Evolutionary conservation across 1,140 invertebrate species (phyloP).

Genomic region (Hylaeus anthracinus): DNA sequence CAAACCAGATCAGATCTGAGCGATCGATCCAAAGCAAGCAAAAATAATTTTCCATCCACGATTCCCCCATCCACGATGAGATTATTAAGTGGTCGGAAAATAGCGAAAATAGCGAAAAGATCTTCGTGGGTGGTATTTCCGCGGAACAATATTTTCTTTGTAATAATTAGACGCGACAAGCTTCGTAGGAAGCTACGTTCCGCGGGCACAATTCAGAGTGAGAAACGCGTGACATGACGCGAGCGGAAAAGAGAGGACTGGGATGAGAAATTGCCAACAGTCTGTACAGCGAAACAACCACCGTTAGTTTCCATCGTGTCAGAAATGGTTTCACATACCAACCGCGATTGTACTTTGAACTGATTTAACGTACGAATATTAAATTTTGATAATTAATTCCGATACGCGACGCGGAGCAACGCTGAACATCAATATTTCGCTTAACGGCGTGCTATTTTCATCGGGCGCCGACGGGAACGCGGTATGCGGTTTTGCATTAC

Average conservation of each 20-base stretch:
- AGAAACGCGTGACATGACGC: conserved; percentile 35
- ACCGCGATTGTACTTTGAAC: not conserved
- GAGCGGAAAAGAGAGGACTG: conserved; percentile 8
- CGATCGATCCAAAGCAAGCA: no score
- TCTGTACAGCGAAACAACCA: conserved; percentile 24
- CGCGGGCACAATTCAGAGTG: conserved; percentile 16
- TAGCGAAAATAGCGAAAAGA: no score
- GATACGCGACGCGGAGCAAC: not conserved
- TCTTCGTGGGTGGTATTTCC: not conserved
- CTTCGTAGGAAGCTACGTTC: conserved; percentile 14
- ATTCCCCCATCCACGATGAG: no score
- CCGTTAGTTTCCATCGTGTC: conserved; percentile 24
- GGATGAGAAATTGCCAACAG: conserved; percentile 45
- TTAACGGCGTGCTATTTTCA: not conserved
- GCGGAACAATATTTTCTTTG: conserved; percentile 31
- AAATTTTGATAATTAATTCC: conserved; percentile 23
- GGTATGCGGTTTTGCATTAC: not conserved
- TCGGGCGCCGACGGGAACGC: not conserved
- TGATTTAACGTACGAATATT: conserved; percentile 34
- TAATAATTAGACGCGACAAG: conserved; percentile 50
- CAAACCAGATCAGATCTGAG: no score
- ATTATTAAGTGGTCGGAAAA: no score
- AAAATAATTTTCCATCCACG: no score
- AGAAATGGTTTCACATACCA: conserved; percentile 24
- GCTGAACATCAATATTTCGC: not conserved